A percentile compares a stretch with the other conserved stretches of the same genome.
phyloP scores from a whole-genome alignment of 2,797 vertebrate species.

The Halcyon badia region DNA sequence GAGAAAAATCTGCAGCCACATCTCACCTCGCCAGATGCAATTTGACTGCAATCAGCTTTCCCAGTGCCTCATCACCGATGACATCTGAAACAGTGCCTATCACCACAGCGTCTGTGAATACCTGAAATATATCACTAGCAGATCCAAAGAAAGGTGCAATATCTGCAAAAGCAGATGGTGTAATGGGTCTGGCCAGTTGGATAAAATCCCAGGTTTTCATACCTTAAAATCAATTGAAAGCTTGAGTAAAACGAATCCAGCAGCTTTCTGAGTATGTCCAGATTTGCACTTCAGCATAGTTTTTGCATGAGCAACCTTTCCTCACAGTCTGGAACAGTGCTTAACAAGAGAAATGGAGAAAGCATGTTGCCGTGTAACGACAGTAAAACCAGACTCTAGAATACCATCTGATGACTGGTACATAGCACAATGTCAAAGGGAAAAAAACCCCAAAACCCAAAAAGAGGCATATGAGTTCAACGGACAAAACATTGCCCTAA shows the following conservation, averaged over 20 bases:
- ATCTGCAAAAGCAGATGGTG: slow-evolving; percentile 68
- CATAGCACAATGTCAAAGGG: background rate
- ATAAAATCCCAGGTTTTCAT: slow-evolving; percentile 64
- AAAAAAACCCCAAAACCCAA: background rate
- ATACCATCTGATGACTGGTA: background rate
- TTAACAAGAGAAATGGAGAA: slow-evolving; percentile 60
- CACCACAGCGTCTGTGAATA: background rate
- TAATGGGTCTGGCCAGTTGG: slow-evolving; percentile 58
- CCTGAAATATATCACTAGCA: slow-evolving; percentile 29
- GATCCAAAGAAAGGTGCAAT: slow-evolving; percentile 54
- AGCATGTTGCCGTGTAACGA: slow-evolving; percentile 26
- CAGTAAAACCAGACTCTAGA: slow-evolving; percentile 28
- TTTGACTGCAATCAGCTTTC: background rate
- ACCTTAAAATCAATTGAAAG: slow-evolving; percentile 59
- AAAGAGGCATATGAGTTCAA: background rate
- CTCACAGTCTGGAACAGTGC: slow-evolving; percentile 30
- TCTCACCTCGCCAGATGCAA: background rate
- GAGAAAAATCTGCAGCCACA: background rate
- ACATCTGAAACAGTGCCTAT: background rate
- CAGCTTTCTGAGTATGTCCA: slow-evolving; percentile 41
- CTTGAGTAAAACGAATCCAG: slow-evolving; percentile 53
- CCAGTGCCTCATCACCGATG: background rate
- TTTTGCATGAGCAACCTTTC: slow-evolving; percentile 59
- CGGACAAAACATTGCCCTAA: background rate
- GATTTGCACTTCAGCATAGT: slow-evolving; percentile 56